Conservation (phyloP, 2,113 vertebrate genomes). For the Aviceda subcristata region DNA sequence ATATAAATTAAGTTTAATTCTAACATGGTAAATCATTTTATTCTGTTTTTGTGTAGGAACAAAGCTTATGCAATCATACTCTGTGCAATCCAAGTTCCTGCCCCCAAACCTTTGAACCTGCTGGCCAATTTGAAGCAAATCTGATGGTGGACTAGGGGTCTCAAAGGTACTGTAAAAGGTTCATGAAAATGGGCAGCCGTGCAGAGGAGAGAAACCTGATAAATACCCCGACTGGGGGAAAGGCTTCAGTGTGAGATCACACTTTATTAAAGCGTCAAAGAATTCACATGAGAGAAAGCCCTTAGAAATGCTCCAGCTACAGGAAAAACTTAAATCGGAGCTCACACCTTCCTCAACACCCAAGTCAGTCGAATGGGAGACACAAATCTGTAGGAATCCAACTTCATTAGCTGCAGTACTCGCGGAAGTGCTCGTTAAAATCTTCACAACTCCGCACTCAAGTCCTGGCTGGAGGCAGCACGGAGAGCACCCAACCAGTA, state of each 20-base stretch:
- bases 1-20: neutral
- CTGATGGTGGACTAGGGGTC: neutral
- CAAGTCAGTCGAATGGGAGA: neutral
- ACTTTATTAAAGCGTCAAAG: neutral
- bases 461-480: neutral
- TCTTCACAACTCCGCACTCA: neutral
- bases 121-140: neutral
- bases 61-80: neutral
- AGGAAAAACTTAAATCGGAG: neutral
- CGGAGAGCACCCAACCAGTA: neutral
- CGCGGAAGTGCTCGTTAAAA: neutral
- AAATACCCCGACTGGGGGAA: neutral
- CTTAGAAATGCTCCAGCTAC: neutral
- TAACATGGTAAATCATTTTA: neutral
- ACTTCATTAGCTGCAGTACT: neutral
- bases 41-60: neutral
- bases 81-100: neutral
- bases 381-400: neutral
- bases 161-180: neutral
- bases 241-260: neutral
- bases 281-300: neutral
- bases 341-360: neutral
- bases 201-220: neutral
- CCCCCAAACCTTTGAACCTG: neutral
- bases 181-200: neutral